phyloP scores from a whole-genome alignment of 1,140 invertebrate genomes.

The Heliconius nattereri region DNA sequence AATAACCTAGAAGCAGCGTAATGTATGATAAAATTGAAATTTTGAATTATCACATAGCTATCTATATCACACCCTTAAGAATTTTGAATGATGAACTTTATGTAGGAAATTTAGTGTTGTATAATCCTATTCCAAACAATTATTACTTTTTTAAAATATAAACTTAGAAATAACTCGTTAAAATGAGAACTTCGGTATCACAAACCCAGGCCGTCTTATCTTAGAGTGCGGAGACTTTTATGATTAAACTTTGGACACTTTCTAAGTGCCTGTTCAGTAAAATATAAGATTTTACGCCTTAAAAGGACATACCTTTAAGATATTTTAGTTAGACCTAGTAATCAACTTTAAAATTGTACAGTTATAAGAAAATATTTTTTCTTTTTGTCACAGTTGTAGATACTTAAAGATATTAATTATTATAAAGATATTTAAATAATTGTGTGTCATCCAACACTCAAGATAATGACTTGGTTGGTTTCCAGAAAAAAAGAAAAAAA shows the following conservation, averaged over 20 bases:
- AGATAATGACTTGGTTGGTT: too few species aligned
- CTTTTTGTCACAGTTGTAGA: too few species aligned
- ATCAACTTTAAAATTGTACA: background rate
- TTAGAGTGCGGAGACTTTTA: constrained; percentile 29
- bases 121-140: too few species aligned
- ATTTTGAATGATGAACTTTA: too few species aligned
- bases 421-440: background rate
- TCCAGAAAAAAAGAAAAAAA: too few species aligned
- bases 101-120: too few species aligned
- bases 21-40: too few species aligned
- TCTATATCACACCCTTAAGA: too few species aligned
- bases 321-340: constrained; percentile 1
- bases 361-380: background rate
- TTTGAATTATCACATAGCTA: too few species aligned
- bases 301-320: background rate
- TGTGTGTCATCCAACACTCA: background rate
- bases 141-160: too few species aligned
- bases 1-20: too few species aligned
- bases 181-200: background rate
- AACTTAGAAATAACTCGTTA: background rate
- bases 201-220: constrained; percentile 2
- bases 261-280: constrained; percentile 15
- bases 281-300: constrained; percentile 16
- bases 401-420: background rate
- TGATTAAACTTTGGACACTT: constrained; percentile 25